Conservation (phyloP, 2,113 vertebrate genomes). For the Mus pahari region DNA sequence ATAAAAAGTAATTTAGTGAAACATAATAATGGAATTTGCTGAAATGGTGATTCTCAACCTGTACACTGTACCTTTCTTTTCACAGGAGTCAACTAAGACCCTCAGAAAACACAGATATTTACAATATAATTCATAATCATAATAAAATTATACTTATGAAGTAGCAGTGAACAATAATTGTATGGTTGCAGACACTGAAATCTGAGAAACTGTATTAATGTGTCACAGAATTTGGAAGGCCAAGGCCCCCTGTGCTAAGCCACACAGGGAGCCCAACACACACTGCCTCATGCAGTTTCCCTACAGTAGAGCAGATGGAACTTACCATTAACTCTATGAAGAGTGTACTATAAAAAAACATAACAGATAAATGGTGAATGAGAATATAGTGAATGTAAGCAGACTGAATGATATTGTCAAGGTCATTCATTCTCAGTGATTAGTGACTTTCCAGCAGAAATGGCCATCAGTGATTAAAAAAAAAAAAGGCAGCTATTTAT, state of each 20-base stretch:
- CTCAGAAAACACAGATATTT: background rate
- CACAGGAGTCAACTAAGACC: background rate
- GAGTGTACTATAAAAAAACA: background rate
- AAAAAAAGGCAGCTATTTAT: background rate
- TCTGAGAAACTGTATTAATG: background rate
- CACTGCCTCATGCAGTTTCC: background rate
- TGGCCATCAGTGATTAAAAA: background rate
- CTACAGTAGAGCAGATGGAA: background rate
- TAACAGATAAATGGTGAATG: background rate
- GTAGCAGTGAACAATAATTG: background rate
- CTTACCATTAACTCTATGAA: background rate
- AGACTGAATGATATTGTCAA: background rate
- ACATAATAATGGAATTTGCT: background rate
- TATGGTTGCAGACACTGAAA: background rate
- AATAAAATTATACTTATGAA: background rate
- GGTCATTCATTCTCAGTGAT: background rate
- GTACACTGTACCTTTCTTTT: background rate
- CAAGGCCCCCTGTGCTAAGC: background rate
- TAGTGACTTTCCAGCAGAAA: background rate
- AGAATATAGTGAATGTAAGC: fast-evolving
- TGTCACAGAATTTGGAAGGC: background rate
- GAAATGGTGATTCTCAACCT: background rate
- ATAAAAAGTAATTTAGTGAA: background rate
- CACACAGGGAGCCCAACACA: background rate
- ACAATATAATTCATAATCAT: background rate